A percentile compares a stretch with the other conserved stretches of the same genome.
Evolutionary conservation across 2,888 invertebrate species (phyloP).

Genomic region (Callyntrura sp.): DNA sequence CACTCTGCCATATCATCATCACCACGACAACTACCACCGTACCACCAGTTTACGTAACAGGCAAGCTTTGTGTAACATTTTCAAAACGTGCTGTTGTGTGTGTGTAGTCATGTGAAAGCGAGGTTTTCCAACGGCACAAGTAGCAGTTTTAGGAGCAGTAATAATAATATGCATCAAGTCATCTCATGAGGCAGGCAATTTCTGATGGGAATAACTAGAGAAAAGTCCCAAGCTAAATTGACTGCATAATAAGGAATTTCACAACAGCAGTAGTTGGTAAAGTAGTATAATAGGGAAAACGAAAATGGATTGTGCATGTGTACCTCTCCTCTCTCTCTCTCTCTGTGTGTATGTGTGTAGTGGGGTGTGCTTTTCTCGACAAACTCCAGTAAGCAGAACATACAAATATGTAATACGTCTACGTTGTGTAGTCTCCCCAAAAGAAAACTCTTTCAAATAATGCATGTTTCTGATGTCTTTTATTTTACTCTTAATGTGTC

Average conservation of each 20-base stretch:
- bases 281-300: slow-evolving; percentile 49
- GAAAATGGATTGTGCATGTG: too few relatives aligned
- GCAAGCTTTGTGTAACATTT: slow-evolving; percentile 13
- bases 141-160: too few relatives aligned
- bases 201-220: slow-evolving; percentile 62
- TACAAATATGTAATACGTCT: too few relatives aligned
- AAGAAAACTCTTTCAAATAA: not conserved
- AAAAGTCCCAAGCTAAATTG: slow-evolving; percentile 71
- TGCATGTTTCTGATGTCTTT: too few relatives aligned
- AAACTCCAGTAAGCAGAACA: not conserved
- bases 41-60: slow-evolving; percentile 7
- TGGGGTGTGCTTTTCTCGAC: slow-evolving; percentile 10
- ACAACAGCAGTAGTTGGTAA: too few relatives aligned
- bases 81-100: not conserved
- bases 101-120: not conserved
- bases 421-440: not conserved
- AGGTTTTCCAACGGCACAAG: too few relatives aligned
- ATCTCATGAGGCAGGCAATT: slow-evolving; percentile 43
- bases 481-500: slow-evolving; percentile 7
- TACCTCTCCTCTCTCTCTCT: too few relatives aligned
- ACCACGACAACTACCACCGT: not conserved
- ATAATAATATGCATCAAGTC: slow-evolving; percentile 32
- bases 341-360: slow-evolving; percentile 26
- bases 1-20: slow-evolving; percentile 3
- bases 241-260: slow-evolving; percentile 72